These are phyloP conservation scores for Cirrhinus molitorella DNA, from an alignment of 2,797 vertebrate genomes.

Conservation along the genomic window DNA sequence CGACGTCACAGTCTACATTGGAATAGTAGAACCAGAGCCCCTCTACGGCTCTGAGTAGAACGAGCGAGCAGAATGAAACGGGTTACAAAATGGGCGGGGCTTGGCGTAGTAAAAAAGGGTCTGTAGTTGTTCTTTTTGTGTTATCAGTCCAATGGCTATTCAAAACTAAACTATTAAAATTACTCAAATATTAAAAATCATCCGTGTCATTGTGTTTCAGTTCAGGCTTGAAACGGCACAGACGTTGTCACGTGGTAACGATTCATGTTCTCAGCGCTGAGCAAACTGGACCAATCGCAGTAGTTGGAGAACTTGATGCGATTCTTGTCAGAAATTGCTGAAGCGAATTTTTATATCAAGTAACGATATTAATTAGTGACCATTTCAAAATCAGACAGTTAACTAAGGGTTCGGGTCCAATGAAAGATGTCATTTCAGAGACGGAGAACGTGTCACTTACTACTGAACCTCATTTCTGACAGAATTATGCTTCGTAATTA, in stretches of 20 bases:
- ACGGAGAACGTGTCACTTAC: not conserved
- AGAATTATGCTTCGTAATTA: not conserved
- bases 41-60: no score
- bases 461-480: not conserved
- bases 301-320: not conserved
- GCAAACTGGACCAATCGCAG: not conserved
- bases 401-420: no score
- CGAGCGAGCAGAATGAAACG: not conserved
- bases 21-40: not conserved
- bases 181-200: not conserved
- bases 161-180: not conserved
- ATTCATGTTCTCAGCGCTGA: not conserved
- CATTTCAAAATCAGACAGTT: not conserved
- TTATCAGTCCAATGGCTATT: rapidly evolving
- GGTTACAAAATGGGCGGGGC: not conserved
- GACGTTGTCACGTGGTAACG: not conserved
- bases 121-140: rapidly evolving
- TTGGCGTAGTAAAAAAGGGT: rapidly evolving
- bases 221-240: not conserved
- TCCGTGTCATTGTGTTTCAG: no score
- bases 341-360: not conserved
- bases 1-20: not conserved
- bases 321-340: not conserved
- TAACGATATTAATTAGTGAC: no score
- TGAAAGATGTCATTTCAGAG: not conserved